These are phyloP conservation scores for Botrylloides violaceus DNA, from an alignment of 23 tunicate species.

Conservation along the genomic window DNA sequence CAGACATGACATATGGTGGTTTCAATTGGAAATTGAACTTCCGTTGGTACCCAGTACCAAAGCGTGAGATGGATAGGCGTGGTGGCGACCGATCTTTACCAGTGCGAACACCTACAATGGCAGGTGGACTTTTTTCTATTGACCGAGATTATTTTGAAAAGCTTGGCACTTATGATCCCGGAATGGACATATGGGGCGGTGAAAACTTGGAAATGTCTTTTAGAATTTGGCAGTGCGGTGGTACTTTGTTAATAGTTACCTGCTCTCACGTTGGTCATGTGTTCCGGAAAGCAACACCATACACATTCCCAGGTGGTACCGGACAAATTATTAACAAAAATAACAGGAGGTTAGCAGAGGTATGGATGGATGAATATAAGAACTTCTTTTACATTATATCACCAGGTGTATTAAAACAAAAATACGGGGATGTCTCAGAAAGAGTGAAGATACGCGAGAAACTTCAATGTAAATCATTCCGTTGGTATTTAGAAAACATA, in stretches of 20 bases:
- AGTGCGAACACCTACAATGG: constrained; percentile 96
- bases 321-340: constrained; percentile 97
- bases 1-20: constrained; percentile 99
- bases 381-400: constrained; percentile 92
- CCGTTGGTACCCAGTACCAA: constrained; percentile 99
- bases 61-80: constrained; percentile 94
- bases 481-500: constrained; percentile 93
- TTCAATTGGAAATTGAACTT: constrained; percentile 99
- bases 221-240: constrained; percentile 98
- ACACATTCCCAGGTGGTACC: constrained; percentile 98
- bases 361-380: constrained; percentile 98
- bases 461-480: constrained; percentile 85
- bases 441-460: constrained; percentile 58
- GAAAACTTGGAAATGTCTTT: constrained; percentile 97
- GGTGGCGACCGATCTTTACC: constrained; percentile 79
- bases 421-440: constrained; percentile 86
- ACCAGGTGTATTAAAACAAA: constrained; percentile 87
- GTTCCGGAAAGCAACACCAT: constrained; percentile 97
- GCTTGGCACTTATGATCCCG: constrained; percentile 89
- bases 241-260: constrained; percentile 95
- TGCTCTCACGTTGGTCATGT: constrained; percentile 99
- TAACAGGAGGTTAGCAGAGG: constrained; percentile 87
- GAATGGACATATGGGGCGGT: constrained; percentile 99
- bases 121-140: constrained; percentile 95
- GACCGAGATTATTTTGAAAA: constrained; percentile 81